These are phyloP conservation scores for Pristionchus pacificus DNA, from an alignment of 1,140 invertebrate genomes.

Conservation along the genomic window DNA sequence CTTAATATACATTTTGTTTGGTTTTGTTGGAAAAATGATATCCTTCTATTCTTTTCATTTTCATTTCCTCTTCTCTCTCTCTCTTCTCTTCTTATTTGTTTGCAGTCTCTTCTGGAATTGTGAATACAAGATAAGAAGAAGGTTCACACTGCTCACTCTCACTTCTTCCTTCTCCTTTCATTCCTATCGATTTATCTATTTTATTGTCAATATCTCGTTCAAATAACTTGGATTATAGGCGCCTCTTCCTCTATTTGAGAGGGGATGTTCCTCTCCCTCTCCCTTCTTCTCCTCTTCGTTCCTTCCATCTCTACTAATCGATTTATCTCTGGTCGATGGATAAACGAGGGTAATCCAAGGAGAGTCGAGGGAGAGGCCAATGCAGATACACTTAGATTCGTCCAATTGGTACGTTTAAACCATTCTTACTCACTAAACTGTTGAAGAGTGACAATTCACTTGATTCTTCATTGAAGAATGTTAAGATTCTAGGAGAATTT, in stretches of 20 bases:
- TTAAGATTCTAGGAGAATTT: too few species aligned
- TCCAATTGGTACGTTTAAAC: conserved; percentile 29
- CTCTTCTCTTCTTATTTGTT: conserved; percentile 20
- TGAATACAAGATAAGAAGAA: too few species aligned
- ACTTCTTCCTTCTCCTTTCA: background rate
- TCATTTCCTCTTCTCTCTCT: conserved; percentile 3
- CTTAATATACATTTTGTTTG: conserved; percentile 1
- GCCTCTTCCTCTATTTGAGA: too few species aligned
- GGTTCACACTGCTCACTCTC: too few species aligned
- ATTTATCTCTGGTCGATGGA: too few species aligned
- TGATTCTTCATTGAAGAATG: too few species aligned
- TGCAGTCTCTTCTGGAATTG: conserved; percentile 19
- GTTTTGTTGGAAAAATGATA: background rate
- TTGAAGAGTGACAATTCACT: too few species aligned
- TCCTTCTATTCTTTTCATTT: conserved; percentile 2
- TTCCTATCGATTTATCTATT: background rate
- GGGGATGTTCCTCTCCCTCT: conserved; percentile 14
- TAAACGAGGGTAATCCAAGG: too few species aligned
- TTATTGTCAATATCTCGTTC: background rate
- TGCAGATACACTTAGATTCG: conserved; percentile 26
- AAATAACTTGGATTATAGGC: too few species aligned
- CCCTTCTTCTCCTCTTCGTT: background rate
- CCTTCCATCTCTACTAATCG: too few species aligned
- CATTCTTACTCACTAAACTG: too few species aligned
- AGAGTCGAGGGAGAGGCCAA: too few species aligned